Evolutionary conservation across 2,888 invertebrate species (phyloP).

Genomic region (Ischnura elegans): DNA sequence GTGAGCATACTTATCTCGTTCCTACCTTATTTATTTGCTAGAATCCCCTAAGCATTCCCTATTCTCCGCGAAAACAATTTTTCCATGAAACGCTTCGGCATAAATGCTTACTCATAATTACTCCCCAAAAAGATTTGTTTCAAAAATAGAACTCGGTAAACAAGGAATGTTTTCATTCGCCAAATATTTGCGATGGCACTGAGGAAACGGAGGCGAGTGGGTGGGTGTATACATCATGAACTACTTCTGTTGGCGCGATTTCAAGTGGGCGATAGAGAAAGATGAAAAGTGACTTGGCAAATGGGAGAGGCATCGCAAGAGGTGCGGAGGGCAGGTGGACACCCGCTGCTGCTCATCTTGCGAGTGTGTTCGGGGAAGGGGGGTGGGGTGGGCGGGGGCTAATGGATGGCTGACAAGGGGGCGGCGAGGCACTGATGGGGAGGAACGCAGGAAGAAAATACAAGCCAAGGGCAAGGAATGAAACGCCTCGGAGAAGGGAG

Average conservation of each 20-base stretch:
- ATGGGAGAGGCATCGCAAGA: constrained; percentile 28
- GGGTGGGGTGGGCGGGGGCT: background rate
- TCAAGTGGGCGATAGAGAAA: constrained; percentile 12
- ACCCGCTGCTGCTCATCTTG: background rate
- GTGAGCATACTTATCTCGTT: too few relatives aligned
- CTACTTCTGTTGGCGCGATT: background rate
- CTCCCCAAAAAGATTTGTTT: too few relatives aligned
- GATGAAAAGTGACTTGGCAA: constrained; percentile 61
- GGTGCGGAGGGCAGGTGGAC: background rate
- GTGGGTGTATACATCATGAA: background rate
- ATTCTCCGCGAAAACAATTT: too few relatives aligned
- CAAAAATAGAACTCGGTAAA: too few relatives aligned
- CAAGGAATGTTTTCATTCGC: too few relatives aligned
- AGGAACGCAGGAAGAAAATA: background rate
- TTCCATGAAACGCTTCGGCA: too few relatives aligned
- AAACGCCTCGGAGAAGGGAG: background rate
- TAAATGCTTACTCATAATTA: too few relatives aligned
- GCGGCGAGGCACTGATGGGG: background rate
- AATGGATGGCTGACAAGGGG: constrained; percentile 10
- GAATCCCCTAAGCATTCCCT: too few relatives aligned
- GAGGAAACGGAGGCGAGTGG: too few relatives aligned
- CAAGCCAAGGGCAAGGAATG: background rate
- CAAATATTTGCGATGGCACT: too few relatives aligned
- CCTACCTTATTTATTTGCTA: too few relatives aligned
- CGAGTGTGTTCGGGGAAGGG: too few relatives aligned